phyloP scores from a whole-genome alignment of 2,888 invertebrate species.

The Caenorhabditis zanzibari region DNA sequence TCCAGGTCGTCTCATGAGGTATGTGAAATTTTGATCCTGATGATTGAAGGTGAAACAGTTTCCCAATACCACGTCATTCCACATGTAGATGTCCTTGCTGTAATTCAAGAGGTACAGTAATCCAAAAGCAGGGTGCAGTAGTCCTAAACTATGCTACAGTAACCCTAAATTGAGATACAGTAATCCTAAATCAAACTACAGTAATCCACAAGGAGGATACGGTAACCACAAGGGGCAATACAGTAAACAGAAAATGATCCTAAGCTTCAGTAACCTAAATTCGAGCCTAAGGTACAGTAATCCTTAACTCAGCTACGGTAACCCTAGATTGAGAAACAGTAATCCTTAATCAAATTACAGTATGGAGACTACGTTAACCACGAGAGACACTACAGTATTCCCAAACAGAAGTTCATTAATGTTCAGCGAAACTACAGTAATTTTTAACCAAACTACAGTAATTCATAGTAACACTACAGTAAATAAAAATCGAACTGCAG shows the following conservation, averaged over 20 bases:
- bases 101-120: not conserved
- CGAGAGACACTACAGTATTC: no score
- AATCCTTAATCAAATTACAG: not conserved
- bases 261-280: not conserved
- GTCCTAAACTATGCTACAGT: not conserved
- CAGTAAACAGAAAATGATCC: no score
- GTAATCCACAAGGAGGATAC: not conserved
- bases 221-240: no score
- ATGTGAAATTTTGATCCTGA: conserved; percentile 50
- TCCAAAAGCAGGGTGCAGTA: no score
- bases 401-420: no score
- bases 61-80: conserved; percentile 74
- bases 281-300: no score
- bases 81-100: conserved; percentile 65
- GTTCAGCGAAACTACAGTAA: no score
- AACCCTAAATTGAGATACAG: not conserved
- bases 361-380: not conserved
- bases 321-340: no score
- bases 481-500: not conserved
- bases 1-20: conserved; percentile 61
- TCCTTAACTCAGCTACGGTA: no score
- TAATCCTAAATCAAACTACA: no score
- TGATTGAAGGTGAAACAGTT: conserved; percentile 78
- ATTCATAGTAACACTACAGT: not conserved
- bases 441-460: not conserved